phyloP scores from a whole-genome alignment of 1,140 invertebrate species.

The Spodoptera litura region DNA sequence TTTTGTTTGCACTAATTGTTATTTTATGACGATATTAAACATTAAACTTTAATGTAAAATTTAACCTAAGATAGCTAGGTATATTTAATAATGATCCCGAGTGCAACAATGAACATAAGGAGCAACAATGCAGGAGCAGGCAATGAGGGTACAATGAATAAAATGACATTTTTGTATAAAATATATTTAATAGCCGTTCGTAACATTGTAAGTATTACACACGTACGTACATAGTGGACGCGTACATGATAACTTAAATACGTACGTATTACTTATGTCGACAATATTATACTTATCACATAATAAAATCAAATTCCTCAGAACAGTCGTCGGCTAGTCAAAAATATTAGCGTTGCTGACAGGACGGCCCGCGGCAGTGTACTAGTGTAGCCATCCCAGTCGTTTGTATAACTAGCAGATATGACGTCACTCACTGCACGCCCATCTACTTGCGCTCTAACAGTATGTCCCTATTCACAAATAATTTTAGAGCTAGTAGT shows the following conservation, averaged over 20 bases:
- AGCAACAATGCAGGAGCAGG: background rate
- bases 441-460: no score
- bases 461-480: no score
- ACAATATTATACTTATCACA: conserved; percentile 37
- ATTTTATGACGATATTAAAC: no score
- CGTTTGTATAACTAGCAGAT: background rate
- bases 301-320: conserved; percentile 34
- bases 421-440: no score
- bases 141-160: background rate
- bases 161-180: conserved; percentile 24
- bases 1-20: background rate
- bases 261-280: conserved; percentile 15
- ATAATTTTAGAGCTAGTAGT: no score
- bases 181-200: conserved; percentile 35
- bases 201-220: conserved; percentile 23
- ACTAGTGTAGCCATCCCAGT: background rate
- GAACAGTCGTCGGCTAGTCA: conserved; percentile 34
- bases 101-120: no score
- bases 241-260: conserved; percentile 11
- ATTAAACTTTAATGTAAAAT: no score
- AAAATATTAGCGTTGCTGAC: conserved; percentile 5
- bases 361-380: background rate
- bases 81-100: no score
- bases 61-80: no score
- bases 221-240: background rate